Conservation (phyloP, 2,888 invertebrate species). For the Euzophera pinguis region DNA sequence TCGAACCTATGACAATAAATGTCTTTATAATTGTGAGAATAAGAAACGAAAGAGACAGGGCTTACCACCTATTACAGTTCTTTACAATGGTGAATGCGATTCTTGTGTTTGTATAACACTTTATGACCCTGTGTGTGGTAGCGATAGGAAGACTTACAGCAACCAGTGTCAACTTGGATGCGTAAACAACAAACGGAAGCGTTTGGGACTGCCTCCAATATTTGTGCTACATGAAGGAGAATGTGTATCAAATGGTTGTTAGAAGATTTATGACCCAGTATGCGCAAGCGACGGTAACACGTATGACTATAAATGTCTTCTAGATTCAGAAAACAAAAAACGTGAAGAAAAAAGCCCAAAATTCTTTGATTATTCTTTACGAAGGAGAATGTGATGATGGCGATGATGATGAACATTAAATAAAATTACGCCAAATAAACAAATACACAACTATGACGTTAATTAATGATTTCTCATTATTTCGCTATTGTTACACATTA, state of each 20-base stretch:
- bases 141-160: conserved; percentile 75
- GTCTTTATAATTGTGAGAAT: conserved; percentile 11
- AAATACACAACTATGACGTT: too few species aligned
- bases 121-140: conserved; percentile 28
- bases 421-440: not conserved
- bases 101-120: conserved; percentile 6
- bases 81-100: conserved; percentile 13
- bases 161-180: conserved; percentile 51
- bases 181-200: conserved; percentile 28
- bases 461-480: too few species aligned
- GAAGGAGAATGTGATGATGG: not conserved
- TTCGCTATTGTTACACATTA: too few species aligned
- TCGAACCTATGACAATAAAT: conserved; percentile 12
- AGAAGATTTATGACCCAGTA: conserved; percentile 27
- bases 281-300: conserved; percentile 37
- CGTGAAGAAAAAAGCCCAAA: conserved; percentile 6
- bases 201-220: conserved; percentile 18
- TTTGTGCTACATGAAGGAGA: conserved; percentile 24
- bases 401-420: not conserved
- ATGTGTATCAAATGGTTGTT: conserved; percentile 33
- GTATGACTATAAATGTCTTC: conserved; percentile 33
- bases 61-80: not conserved
- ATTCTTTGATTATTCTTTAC: not conserved
- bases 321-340: conserved; percentile 31
- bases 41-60: not conserved